These are phyloP conservation scores for Vespertilio murinus DNA, from an alignment of 2,797 vertebrate species.

Conservation along the genomic window DNA sequence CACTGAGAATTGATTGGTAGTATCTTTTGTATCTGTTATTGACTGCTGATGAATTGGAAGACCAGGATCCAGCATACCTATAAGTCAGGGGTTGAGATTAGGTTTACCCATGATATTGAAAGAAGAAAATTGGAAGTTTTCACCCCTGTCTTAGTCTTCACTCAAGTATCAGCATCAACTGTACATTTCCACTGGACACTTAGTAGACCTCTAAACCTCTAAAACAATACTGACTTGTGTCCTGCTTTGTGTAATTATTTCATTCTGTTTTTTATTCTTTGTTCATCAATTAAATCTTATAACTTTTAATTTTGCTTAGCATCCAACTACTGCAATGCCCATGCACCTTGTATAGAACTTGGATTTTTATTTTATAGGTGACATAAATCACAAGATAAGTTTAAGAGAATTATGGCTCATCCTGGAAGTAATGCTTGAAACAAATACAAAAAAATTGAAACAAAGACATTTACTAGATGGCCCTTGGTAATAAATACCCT, in stretches of 20 bases:
- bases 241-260: background rate
- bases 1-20: background rate
- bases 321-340: background rate
- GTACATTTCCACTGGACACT: background rate
- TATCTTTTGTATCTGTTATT: background rate
- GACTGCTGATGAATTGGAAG: background rate
- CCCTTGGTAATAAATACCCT: background rate
- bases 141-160: background rate
- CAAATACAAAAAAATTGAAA: background rate
- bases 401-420: background rate
- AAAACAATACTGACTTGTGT: background rate
- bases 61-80: background rate
- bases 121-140: background rate
- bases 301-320: background rate
- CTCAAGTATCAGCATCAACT: background rate
- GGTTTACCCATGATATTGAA: background rate
- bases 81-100: background rate
- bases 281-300: background rate
- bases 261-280: background rate
- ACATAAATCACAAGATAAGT: background rate
- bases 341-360: background rate
- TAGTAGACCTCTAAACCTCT: background rate
- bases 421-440: background rate
- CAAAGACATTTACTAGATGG: background rate
- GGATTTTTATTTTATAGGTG: background rate